Conservation (phyloP, 2,797 vertebrate species). For the Hyperoplus lanceolatus region DNA sequence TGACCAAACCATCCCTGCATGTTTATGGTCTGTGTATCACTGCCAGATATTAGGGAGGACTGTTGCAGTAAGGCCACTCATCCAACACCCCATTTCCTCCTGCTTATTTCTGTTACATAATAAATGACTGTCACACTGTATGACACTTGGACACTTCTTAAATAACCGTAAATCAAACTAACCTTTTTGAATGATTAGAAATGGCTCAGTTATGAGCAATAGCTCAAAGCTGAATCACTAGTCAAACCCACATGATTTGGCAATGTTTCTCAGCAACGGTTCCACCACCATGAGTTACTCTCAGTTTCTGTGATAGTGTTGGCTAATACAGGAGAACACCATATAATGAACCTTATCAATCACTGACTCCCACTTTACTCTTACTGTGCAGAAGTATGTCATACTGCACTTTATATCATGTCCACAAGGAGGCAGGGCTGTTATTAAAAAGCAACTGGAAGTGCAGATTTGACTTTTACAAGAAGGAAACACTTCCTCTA, state of each 20-base stretch:
- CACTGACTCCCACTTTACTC: not conserved
- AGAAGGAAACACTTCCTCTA: slow-evolving; percentile 48
- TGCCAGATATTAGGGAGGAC: slow-evolving; percentile 56
- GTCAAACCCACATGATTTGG: not conserved
- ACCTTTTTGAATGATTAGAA: slow-evolving; percentile 4
- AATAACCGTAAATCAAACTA: slow-evolving; percentile 21
- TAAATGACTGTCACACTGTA: slow-evolving; percentile 45
- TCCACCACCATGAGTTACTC: not conserved
- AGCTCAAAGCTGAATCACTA: slow-evolving; percentile 14
- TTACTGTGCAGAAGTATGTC: not conserved
- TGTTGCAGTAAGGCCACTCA: slow-evolving; percentile 62
- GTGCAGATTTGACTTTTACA: slow-evolving; percentile 9
- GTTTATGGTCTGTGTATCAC: slow-evolving; percentile 64
- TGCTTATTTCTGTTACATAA: slow-evolving; percentile 57
- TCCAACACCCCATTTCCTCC: slow-evolving; percentile 49
- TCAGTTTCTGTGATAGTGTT: not conserved
- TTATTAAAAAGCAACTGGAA: slow-evolving; percentile 29
- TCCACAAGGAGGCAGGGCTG: slow-evolving; percentile 61
- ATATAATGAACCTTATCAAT: not conserved
- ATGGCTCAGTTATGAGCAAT: slow-evolving; percentile 1
- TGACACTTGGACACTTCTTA: slow-evolving; percentile 25
- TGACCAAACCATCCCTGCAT: slow-evolving; percentile 46
- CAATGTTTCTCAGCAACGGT: not conserved
- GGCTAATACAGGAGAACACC: not conserved
- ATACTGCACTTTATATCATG: slow-evolving; percentile 8